phyloP scores from a whole-genome alignment of 1,140 invertebrate species.

The Heliothis virescens region DNA sequence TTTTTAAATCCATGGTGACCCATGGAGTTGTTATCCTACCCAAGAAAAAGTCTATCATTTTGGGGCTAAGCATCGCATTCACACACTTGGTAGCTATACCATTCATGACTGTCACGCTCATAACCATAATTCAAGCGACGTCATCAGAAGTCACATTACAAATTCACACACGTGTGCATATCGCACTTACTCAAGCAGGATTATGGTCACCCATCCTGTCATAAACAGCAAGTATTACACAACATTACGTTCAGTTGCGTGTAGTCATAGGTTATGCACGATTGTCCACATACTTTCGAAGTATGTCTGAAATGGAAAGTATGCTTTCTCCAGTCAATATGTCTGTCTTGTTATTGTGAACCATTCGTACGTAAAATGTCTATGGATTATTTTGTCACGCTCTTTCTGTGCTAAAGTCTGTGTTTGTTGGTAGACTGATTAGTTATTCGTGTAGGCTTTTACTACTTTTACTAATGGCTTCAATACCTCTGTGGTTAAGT shows the following conservation, averaged over 20 bases:
- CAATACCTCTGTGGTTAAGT: too few species aligned
- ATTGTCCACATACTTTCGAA: constrained; percentile 32
- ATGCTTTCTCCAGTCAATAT: constrained; percentile 25
- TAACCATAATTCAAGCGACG: too few species aligned
- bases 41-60: too few species aligned
- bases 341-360: constrained; percentile 2
- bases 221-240: constrained; percentile 19
- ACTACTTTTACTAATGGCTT: too few species aligned
- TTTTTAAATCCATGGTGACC: too few species aligned
- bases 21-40: too few species aligned
- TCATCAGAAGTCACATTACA: too few species aligned
- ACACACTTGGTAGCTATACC: too few species aligned
- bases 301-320: constrained; percentile 42
- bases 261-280: constrained; percentile 23
- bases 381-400: constrained; percentile 24
- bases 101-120: too few species aligned
- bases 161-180: neutral
- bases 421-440: neutral
- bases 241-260: constrained; percentile 18
- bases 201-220: neutral
- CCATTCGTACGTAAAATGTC: neutral
- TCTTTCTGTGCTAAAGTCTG: neutral
- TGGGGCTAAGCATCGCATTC: too few species aligned
- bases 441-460: too few species aligned
- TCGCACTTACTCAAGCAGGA: neutral